Base-by-base conservation (phyloP, 2,113 vertebrate genomes). In the Poicephalus gulielmi region DNA sequence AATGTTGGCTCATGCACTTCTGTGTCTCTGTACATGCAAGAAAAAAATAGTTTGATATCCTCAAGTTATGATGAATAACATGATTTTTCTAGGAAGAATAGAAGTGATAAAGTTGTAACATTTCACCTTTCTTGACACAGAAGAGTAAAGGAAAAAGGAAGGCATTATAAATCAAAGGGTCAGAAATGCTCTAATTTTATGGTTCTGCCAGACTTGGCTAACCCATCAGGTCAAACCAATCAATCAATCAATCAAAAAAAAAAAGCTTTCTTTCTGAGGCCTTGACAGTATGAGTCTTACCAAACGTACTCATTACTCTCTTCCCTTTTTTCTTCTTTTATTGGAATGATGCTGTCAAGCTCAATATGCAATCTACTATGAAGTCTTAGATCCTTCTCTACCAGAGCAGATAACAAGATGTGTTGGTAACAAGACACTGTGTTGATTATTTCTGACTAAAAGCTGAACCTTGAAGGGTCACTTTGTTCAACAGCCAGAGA, bases 391-490 rank as follows among this genome's bases (percentile, higher is more conserved):
- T 74, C n/a, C 44, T 74, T 83, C n/a, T 86, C 50, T 88, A 74
- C 77, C 49, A 63, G 33, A 91, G 43, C 28, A 90, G 79, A 52
- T 74, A 90, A 82, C 44, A 85, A 44, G 62, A 88, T 13, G 17
- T 49, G 50, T 27, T 77, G 68, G 88, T 70, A 81, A 52, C 31
- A 88, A 77, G 79, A 68, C 35, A 88, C n/a, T 2, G 1, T 44
- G 68, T 69, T 94, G 66, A 79, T 90, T 92, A 62, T 74, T 88
- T 95, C 55, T 93, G 67, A 83, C 49, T 94, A 59, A 66, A 88
- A 69, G 46, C 30, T 71, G 59, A 91, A 85, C 82, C 49, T 73
- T 63, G 44, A 91, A 95, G 76, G 49, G 27, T 89, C 28, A 80
- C 64, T 83, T 91, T 94, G 20, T 70, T 94, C 46, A 86, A 63